phyloP scores from a whole-genome alignment of 37 sponge, comb jelly and placozoan species.

The Spongilla lacustris region DNA sequence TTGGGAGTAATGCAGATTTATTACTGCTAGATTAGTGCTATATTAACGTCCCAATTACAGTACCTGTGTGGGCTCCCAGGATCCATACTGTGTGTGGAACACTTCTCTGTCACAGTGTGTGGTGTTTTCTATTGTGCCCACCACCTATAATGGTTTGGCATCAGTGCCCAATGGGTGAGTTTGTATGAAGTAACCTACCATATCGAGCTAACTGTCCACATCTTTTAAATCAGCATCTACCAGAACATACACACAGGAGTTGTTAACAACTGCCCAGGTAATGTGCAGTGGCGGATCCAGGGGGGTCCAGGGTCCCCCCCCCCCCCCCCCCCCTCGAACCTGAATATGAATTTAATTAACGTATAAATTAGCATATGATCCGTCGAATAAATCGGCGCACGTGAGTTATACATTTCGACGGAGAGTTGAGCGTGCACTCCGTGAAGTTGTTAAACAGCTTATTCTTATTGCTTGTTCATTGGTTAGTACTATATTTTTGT shows the following conservation, averaged over 20 bases:
- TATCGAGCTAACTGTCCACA: not conserved
- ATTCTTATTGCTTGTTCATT: too few relatives aligned
- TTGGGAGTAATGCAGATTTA: too few relatives aligned
- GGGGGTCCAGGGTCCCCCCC: too few relatives aligned
- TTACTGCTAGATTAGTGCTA: not conserved
- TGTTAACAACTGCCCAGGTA: not conserved
- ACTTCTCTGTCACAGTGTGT: not conserved
- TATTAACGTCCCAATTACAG: not conserved
- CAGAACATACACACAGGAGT: not conserved
- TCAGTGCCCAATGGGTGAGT: not conserved
- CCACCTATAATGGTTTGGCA: not conserved
- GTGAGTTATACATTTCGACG: too few relatives aligned
- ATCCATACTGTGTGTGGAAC: conserved; percentile 58
- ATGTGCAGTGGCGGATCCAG: too few relatives aligned
- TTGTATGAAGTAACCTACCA: not conserved
- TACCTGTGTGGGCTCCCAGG: conserved; percentile 24
- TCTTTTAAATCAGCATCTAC: not conserved
- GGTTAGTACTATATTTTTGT: too few relatives aligned
- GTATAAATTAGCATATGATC: too few relatives aligned
- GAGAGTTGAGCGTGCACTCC: too few relatives aligned
- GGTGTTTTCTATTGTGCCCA: not conserved
- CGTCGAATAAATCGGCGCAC: too few relatives aligned
- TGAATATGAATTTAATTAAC: too few relatives aligned
- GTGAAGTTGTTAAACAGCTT: too few relatives aligned
- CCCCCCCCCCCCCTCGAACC: too few relatives aligned